Conservation (phyloP, 2,113 vertebrate species). For the Nibea albiflora region DNA sequence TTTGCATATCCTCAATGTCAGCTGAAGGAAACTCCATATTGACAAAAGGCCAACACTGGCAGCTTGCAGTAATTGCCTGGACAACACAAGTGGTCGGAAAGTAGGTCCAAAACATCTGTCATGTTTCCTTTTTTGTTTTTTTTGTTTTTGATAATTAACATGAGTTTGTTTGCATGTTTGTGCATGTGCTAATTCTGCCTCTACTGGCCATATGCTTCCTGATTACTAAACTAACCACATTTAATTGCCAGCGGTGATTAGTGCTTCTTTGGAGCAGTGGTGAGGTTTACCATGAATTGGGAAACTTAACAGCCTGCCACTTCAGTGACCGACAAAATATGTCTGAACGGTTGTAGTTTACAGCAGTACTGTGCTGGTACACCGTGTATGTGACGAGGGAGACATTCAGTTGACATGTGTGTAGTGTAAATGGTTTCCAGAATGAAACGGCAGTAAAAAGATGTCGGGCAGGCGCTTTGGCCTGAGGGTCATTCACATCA, state of each 20-base stretch:
- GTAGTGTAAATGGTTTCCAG: conserved; percentile 28
- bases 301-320: conserved; percentile 12
- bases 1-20: conserved; percentile 34
- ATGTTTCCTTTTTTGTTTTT: not conserved
- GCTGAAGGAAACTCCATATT: conserved; percentile 22
- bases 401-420: conserved; percentile 40
- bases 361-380: not conserved
- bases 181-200: not conserved
- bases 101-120: conserved; percentile 21
- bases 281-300: conserved; percentile 14
- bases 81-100: not conserved
- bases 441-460: conserved; percentile 38
- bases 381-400: conserved; percentile 10
- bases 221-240: conserved; percentile 13
- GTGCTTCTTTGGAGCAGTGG: not conserved
- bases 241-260: not conserved
- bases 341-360: not conserved
- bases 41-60: conserved; percentile 24
- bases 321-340: not conserved
- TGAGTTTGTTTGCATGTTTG: not conserved
- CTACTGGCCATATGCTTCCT: not conserved
- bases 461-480: conserved; percentile 24
- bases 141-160: conserved; percentile 4
- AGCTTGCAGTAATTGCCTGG: conserved; percentile 19
- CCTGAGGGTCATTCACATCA: conserved; percentile 50